Conservation (phyloP, 2,888 invertebrate species). For the Limnephilus marmoratus region DNA sequence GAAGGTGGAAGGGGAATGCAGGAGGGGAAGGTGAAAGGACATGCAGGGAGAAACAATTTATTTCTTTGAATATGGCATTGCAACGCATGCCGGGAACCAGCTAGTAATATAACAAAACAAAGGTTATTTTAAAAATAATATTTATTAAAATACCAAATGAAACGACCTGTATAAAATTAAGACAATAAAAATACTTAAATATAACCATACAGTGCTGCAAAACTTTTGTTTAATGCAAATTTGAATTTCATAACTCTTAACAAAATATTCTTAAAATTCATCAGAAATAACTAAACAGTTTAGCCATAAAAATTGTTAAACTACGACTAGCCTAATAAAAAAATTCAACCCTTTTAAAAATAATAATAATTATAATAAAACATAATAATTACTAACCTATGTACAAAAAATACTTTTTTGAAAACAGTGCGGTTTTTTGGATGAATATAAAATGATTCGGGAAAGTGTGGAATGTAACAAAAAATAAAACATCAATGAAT, state of each 20-base stretch:
- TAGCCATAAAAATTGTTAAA: background rate
- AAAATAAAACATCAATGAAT: background rate
- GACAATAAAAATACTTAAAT: background rate
- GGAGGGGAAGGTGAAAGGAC: too few species aligned
- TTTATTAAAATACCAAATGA: constrained; percentile 3
- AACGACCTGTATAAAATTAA: background rate
- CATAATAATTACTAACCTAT: background rate
- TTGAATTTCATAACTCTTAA: background rate
- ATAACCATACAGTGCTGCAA: background rate
- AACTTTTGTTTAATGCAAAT: background rate
- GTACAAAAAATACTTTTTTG: background rate
- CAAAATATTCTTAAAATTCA: background rate
- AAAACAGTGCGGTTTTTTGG: background rate
- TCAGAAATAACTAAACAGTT: background rate
- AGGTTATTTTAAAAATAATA: constrained; percentile 30
- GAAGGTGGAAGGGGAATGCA: too few species aligned
- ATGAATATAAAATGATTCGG: background rate
- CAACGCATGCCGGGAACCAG: too few species aligned
- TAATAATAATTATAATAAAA: background rate
- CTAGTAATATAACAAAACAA: background rate
- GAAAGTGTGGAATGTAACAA: background rate
- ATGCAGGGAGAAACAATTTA: too few species aligned
- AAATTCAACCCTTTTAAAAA: background rate
- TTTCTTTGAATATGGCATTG: too few species aligned
- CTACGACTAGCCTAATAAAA: background rate